phyloP scores from a whole-genome alignment of 2,888 invertebrate genomes.

The Norana najaformis region DNA sequence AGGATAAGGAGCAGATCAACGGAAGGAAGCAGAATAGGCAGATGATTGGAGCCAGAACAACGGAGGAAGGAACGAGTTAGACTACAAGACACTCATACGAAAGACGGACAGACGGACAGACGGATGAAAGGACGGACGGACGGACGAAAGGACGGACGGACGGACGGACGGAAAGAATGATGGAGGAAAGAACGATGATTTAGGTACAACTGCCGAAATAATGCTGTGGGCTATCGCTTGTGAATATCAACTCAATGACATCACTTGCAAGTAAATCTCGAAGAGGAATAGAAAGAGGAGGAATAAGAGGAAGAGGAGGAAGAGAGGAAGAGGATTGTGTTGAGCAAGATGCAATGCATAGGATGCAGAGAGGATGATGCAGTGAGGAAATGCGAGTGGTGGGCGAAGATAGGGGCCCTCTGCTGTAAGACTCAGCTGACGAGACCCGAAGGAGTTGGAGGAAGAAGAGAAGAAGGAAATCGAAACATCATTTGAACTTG shows the following conservation, averaged over 20 bases:
- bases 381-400: background rate
- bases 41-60: background rate
- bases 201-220: background rate
- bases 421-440: too few relatives aligned
- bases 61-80: background rate
- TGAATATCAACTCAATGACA: background rate
- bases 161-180: background rate
- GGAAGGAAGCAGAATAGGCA: background rate
- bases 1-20: background rate
- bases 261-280: background rate
- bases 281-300: background rate
- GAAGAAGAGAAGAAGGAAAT: background rate
- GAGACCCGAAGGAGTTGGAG: background rate
- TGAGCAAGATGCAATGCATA: background rate
- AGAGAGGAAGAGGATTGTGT: rapidly evolving
- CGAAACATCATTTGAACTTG: background rate
- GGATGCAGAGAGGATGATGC: too few relatives aligned
- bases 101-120: background rate
- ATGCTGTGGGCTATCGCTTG: background rate
- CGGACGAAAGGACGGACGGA: too few relatives aligned
- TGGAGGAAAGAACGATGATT: background rate
- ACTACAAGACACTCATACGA: background rate
- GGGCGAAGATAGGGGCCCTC: background rate
- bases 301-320: background rate
- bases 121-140: background rate